Evolutionary conservation across 2,888 invertebrate genomes (phyloP).

Genomic region (Drosophila gaucha): DNA sequence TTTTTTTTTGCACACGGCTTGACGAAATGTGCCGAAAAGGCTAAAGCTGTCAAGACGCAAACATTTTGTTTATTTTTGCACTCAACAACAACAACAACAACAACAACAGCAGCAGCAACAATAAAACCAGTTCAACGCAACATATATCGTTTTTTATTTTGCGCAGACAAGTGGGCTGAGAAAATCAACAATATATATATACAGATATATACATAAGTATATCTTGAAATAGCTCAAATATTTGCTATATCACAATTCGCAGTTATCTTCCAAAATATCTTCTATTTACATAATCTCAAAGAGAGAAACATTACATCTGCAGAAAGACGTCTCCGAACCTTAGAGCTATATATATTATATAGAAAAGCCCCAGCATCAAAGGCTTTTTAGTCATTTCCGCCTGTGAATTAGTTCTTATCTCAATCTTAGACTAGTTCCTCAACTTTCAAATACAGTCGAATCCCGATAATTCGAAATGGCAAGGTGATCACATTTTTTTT

Average conservation of each 20-base stretch:
- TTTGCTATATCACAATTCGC: slow-evolving; percentile 17
- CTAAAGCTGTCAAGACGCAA: slow-evolving; percentile 40
- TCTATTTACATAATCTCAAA: too few relatives aligned
- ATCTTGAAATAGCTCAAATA: slow-evolving; percentile 34
- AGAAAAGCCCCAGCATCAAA: too few relatives aligned
- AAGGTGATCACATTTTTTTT: too few relatives aligned
- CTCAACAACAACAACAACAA: slow-evolving; percentile 31
- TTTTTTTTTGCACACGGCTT: slow-evolving; percentile 66
- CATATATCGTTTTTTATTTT: slow-evolving; percentile 62
- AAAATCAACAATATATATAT: slow-evolving; percentile 18
- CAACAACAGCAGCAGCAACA: slow-evolving; percentile 18
- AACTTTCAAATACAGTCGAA: too few relatives aligned
- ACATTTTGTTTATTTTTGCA: slow-evolving; percentile 70
- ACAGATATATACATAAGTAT: neutral
- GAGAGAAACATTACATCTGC: neutral
- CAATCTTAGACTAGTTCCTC: too few relatives aligned
- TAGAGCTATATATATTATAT: too few relatives aligned
- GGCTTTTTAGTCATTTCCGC: neutral
- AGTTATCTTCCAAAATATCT: neutral
- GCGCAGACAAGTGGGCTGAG: slow-evolving; percentile 42
- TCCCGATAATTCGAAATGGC: too few relatives aligned
- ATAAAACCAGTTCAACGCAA: slow-evolving; percentile 68
- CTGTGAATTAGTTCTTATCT: neutral
- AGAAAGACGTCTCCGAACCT: neutral
- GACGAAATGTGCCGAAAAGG: slow-evolving; percentile 68